A percentile compares a stretch with the other conserved stretches of the same genome.
Evolutionary conservation across 2,113 vertebrate genomes (phyloP).

Genomic region (Bostrychus sinensis): DNA sequence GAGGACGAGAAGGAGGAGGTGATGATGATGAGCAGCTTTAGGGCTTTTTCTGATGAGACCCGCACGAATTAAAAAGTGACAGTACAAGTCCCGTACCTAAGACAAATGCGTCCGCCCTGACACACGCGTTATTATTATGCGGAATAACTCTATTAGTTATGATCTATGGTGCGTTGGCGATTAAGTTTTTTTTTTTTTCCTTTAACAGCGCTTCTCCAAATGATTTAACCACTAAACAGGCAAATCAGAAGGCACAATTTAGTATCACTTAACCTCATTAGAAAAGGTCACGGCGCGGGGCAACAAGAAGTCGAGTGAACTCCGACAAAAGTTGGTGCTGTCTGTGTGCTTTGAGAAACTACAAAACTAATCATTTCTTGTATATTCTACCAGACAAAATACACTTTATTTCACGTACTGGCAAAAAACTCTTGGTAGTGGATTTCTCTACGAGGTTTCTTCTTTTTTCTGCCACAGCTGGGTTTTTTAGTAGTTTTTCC

Average conservation of each 20-base stretch:
- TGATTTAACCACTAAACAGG: constrained; percentile 19
- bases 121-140: constrained; percentile 49
- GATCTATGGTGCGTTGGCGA: constrained; percentile 50
- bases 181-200: no score
- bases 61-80: constrained; percentile 70
- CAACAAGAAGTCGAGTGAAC: not conserved
- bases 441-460: no score
- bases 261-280: constrained; percentile 9
- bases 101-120: constrained; percentile 56
- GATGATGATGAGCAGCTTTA: constrained; percentile 63
- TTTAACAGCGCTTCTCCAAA: constrained; percentile 33
- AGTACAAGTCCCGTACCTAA: constrained; percentile 52
- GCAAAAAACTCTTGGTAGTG: no score
- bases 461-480: no score
- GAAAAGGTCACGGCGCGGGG: not conserved
- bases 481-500: no score
- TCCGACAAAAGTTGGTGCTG: constrained; percentile 1
- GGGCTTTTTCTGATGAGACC: constrained; percentile 65
- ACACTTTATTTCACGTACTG: no score
- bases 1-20: no score
- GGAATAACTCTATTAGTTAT: constrained; percentile 52
- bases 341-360: no score
- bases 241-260: constrained; percentile 14
- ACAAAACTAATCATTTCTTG: no score
- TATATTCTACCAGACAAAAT: no score